phyloP scores from a whole-genome alignment of 1,140 invertebrate genomes.

The Forficula auricularia region DNA sequence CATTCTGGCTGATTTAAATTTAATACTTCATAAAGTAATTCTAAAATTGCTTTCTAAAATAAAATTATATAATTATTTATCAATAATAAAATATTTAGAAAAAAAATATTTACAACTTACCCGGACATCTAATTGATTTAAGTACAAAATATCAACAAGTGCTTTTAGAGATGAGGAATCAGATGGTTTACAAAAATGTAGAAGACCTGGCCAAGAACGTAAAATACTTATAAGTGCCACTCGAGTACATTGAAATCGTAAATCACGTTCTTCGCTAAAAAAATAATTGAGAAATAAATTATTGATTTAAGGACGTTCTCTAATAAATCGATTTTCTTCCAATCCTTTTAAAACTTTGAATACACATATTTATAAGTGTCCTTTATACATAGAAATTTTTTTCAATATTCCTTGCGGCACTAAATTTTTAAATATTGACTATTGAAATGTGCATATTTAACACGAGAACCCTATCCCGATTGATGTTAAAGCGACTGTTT shows the following conservation, averaged over 20 bases:
- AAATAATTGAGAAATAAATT: conserved; percentile 8
- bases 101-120: no score
- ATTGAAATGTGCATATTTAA: no score
- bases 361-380: no score
- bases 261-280: conserved; percentile 58
- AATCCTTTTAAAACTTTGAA: no score
- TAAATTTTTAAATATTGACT: no score
- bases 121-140: conserved; percentile 72
- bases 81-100: conserved; percentile 1
- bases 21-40: conserved; percentile 77
- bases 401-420: no score
- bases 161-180: conserved; percentile 56
- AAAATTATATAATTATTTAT: conserved; percentile 16
- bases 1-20: conserved; percentile 68
- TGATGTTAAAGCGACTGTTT: no score
- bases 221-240: conserved; percentile 67
- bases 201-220: conserved; percentile 74
- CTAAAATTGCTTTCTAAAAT: conserved; percentile 68
- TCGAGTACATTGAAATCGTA: conserved; percentile 64
- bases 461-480: no score
- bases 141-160: conserved; percentile 69
- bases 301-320: no score
- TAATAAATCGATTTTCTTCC: no score
- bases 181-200: conserved; percentile 65
- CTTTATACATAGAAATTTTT: no score